A percentile compares a stretch with the other conserved stretches of the same genome.
These are phyloP conservation scores for Pelecanoides urinatrix DNA, from an alignment of 2,113 vertebrate genomes.

Conservation along the genomic window DNA sequence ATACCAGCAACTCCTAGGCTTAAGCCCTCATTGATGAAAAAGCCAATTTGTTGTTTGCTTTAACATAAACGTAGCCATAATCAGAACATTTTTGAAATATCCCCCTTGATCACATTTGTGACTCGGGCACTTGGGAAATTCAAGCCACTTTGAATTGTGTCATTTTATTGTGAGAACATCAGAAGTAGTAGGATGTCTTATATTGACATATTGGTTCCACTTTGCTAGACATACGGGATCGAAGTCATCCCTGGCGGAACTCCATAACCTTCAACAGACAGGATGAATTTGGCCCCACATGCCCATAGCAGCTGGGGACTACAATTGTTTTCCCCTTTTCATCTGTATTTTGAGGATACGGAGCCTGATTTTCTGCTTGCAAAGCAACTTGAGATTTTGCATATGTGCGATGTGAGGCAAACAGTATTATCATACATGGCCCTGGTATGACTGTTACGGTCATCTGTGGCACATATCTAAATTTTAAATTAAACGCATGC, in stretches of 20 bases:
- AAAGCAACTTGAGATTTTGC: neutral
- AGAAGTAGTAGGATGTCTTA: slow-evolving; percentile 1
- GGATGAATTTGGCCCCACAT: slow-evolving; percentile 47
- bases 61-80: neutral
- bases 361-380: neutral
- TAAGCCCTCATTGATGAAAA: neutral
- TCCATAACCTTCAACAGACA: slow-evolving; percentile 49
- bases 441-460: slow-evolving; percentile 1
- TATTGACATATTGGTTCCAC: slow-evolving; percentile 53
- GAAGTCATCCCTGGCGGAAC: slow-evolving; percentile 42
- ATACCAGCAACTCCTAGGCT: neutral
- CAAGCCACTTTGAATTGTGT: neutral
- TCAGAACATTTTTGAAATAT: neutral
- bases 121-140: neutral
- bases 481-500: slow-evolving; percentile 28
- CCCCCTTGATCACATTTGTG: neutral
- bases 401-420: neutral
- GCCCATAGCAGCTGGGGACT: slow-evolving; percentile 21
- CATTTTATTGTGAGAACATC: neutral
- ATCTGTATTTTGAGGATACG: neutral
- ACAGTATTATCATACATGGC: neutral
- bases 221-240: slow-evolving; percentile 29
- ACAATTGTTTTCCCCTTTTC: slow-evolving; percentile 18
- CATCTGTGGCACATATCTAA: slow-evolving; percentile 23
- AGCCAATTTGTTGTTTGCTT: neutral